Evolutionary conservation across 2,113 vertebrate genomes (phyloP), one percentile per base, ranked within the genome.

Genomic region (Otis tarda): DNA sequence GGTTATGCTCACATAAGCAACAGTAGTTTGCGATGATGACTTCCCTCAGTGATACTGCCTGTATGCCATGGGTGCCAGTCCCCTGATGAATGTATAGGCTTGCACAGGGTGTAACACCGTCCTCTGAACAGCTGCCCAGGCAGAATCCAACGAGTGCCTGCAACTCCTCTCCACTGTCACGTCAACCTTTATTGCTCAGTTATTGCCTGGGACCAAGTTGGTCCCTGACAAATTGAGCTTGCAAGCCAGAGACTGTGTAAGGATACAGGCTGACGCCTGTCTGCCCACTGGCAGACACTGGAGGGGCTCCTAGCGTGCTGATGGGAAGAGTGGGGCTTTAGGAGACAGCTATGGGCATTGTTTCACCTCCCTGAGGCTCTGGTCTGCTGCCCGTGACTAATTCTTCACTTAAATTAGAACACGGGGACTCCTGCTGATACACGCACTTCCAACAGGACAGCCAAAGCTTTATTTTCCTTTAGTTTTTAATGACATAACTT

Each of bases 381-480:
- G 23, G 47, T 81, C 53, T 71, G 12, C 63, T 1, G 12, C n/a
- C 74, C 41, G 9, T 37, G 55, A 89, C 57, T 93, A 86, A 95
- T 80, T 61, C 76, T 63, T 92, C 73, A 37, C 35, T 50, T 63
- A 60, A 90, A 86, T 80, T 78, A 49, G 60, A 94, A 63, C 43
- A 39, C 0, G 0, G 24, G 64, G 13, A 25, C 12, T 83, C 78
- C 73, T 82, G 64, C 78, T 80, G 64, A 83, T 41, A 68, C 47
- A 52, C 1, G 33, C 17, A 63, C 37, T 30, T 49, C 47, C 65
- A 83, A 27, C 43, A 82, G 69, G 45, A 71, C 60, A 77, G 71
- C 31, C 50, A 87, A 39, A 50, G 41, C 33, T 86, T 88, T 78
- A 8, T 45, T 71, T 75, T 33, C 11, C 4, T 10, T 63, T 50